phyloP scores from a whole-genome alignment of 2,888 invertebrate genomes.

The Cenopis cana region DNA sequence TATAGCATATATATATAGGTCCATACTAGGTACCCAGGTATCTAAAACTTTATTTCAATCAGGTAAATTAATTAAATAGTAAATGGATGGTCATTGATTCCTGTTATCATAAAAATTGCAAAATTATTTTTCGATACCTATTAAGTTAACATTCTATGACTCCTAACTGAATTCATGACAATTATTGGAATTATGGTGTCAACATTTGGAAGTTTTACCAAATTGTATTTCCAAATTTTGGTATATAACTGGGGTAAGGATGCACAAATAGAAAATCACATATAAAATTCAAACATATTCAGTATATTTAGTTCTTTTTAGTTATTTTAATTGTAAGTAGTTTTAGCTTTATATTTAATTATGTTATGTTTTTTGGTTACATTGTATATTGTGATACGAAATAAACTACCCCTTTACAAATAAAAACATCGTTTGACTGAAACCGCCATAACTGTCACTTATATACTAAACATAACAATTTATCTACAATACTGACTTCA shows the following conservation, averaged over 20 bases:
- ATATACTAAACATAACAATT: slow-evolving; percentile 57
- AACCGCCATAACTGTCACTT: slow-evolving; percentile 54
- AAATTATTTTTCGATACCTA: neutral
- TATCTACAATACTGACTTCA: slow-evolving; percentile 52
- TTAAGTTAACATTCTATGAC: neutral
- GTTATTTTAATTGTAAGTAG: too few relatives aligned
- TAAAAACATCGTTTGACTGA: slow-evolving; percentile 56
- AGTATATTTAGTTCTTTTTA: too few relatives aligned
- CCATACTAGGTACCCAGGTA: neutral
- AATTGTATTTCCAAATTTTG: neutral
- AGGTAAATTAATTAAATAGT: too few relatives aligned
- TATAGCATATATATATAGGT: too few relatives aligned
- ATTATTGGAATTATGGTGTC: neutral
- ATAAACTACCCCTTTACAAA: too few relatives aligned
- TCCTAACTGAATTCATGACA: neutral
- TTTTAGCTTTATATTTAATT: too few relatives aligned
- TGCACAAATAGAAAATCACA: slow-evolving; percentile 31
- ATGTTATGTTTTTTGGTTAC: too few relatives aligned
- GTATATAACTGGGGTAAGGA: neutral
- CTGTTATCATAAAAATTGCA: neutral
- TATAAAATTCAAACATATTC: slow-evolving; percentile 61
- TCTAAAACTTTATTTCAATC: neutral
- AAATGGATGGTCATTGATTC: too few relatives aligned
- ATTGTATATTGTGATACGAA: too few relatives aligned
- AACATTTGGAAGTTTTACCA: neutral